Base-by-base conservation (phyloP, 2,888 invertebrate species). In the Crematogaster levior region DNA sequence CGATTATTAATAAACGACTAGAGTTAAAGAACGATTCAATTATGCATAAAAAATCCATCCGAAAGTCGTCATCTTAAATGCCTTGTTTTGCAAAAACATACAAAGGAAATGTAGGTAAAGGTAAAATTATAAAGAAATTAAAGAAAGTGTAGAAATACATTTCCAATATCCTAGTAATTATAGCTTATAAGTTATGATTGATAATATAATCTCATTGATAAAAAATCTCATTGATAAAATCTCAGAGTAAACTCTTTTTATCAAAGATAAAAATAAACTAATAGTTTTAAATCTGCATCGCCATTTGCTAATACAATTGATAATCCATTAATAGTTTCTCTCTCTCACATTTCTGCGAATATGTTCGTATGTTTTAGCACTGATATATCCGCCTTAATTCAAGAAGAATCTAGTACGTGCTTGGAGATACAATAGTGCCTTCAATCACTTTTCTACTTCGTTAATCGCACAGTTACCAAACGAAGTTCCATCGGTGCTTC, bases 381-480 rank as follows among this genome's bases (percentile, higher is more conserved):
- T 40, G 40, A 9, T 65, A n/a, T 37, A 68, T 43, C 18, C 21
- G 7, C 56, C 21, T 24, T 21, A 43, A 43, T 77, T 43, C 63
- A 12, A 40, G 56, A 68, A 77, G 56, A 77, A 68, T 0, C 56
- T 7, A 68, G 3, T 68, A 79, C 68, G 68, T 68, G 77, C 40
- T 43, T 51, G 21, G 56, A 18, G 43, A 18, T 21, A 56, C 68
- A 82, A 48, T 58, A 61, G 58, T 65, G 60, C 24, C 46, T 75
- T 51, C 51, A 51, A 75, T 75, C 65, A 63, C 74, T 75, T 46
- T 75, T 48, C 82, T 56, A 48, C 66, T 82, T 82, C 77, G 66
- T 82, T 81, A 77, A 84, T 51, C 82, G 66, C 18, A 34, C 30
- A 30, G 58, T 72, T 81, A 72, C 24, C 70, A 65, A 75, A 74